Evolutionary conservation across 2,113 vertebrate species (phyloP).

Genomic region (Bubalus kerabau): DNA sequence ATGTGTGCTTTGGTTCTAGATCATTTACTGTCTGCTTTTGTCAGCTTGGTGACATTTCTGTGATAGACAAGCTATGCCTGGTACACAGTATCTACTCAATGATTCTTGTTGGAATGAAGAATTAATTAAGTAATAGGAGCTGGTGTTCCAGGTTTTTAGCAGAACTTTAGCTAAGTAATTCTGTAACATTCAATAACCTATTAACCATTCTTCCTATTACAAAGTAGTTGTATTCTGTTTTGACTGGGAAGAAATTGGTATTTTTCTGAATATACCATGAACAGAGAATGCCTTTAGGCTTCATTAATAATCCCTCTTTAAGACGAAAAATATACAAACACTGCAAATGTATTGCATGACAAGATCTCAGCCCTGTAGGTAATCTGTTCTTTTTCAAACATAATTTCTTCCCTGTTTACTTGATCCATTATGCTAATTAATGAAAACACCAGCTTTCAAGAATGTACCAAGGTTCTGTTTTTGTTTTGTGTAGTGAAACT

Average conservation of each 20-base stretch:
- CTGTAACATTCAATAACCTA: neutral
- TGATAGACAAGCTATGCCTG: neutral
- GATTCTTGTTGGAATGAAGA: neutral
- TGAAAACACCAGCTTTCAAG: conserved; percentile 23
- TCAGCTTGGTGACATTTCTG: neutral
- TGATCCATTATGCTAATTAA: conserved; percentile 45
- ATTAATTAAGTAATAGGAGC: neutral
- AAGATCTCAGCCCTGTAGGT: conserved; percentile 25
- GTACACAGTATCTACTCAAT: neutral
- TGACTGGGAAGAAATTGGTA: neutral
- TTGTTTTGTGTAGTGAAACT: neutral
- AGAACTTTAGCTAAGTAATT: neutral
- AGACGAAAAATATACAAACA: neutral
- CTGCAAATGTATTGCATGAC: neutral
- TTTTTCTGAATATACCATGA: neutral
- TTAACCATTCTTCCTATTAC: neutral
- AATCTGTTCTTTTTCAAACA: conserved; percentile 25
- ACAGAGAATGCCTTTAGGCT: neutral
- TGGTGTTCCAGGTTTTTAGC: neutral
- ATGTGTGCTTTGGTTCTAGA: neutral
- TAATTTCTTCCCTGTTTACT: conserved; percentile 22
- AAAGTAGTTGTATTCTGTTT: conserved; percentile 1
- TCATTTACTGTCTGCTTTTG: neutral
- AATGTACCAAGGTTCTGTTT: neutral
- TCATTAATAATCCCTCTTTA: conserved; percentile 53